A percentile compares a stretch with the other conserved stretches of the same genome.
Evolutionary conservation across 2,888 invertebrate genomes (phyloP).

Genomic region (Eretmocerus hayati): DNA sequence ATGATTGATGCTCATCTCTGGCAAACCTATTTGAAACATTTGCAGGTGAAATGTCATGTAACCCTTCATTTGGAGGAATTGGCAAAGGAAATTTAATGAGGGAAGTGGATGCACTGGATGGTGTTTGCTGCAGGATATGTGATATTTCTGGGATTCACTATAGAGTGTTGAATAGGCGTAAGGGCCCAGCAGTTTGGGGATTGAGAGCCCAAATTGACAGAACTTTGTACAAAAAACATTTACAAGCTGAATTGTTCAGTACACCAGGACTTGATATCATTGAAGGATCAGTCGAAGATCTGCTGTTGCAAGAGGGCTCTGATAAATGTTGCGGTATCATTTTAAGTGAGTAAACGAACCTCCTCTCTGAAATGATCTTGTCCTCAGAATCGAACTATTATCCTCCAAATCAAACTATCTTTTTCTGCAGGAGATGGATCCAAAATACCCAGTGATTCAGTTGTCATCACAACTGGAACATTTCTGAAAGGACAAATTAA

Average conservation of each 20-base stretch:
- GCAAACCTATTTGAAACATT: no score
- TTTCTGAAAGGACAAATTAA: constrained; percentile 81
- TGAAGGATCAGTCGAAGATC: constrained; percentile 72
- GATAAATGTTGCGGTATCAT: constrained; percentile 50
- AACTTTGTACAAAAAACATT: constrained; percentile 64
- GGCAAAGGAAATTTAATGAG: constrained; percentile 84
- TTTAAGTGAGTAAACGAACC: constrained; percentile 48
- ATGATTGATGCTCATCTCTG: no score
- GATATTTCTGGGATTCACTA: constrained; percentile 76
- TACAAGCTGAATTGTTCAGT: constrained; percentile 64
- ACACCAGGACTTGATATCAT: constrained; percentile 60
- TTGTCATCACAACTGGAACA: constrained; percentile 82
- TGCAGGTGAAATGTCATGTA: constrained; percentile 86
- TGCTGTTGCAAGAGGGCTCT: constrained; percentile 52
- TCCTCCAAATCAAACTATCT: neutral
- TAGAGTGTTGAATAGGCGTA: constrained; percentile 69
- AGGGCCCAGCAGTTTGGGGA: constrained; percentile 88
- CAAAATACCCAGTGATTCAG: constrained; percentile 55
- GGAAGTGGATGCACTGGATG: constrained; percentile 84
- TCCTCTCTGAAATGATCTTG: no score
- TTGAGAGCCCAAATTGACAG: constrained; percentile 83
- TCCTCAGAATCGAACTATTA: no score
- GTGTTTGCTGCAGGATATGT: constrained; percentile 73
- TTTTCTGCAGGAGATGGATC: constrained; percentile 52
- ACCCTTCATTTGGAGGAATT: constrained; percentile 88